Evolutionary conservation across 2,113 vertebrate genomes (phyloP).

Genomic region (Antechinus flavipes): DNA sequence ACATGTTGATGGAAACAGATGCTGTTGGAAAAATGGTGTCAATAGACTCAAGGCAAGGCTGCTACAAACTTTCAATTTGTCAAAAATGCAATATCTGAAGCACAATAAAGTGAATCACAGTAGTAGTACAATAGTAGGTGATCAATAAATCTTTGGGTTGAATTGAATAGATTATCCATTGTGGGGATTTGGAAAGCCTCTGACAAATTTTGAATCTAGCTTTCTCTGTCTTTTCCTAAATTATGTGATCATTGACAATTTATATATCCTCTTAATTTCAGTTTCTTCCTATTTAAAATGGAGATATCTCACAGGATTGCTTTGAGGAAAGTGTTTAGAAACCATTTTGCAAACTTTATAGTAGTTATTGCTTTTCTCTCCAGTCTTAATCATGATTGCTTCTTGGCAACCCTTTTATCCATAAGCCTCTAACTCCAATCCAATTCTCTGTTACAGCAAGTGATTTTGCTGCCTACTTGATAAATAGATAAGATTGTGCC

Average conservation of each 20-base stretch:
- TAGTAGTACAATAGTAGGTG: neutral
- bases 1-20: neutral
- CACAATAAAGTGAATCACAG: neutral
- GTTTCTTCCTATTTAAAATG: neutral
- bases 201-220: neutral
- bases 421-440: neutral
- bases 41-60: neutral
- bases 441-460: neutral
- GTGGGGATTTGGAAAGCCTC: neutral
- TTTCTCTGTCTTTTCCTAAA: too few relatives aligned
- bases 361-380: neutral
- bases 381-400: neutral
- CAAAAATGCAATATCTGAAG: neutral
- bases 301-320: neutral
- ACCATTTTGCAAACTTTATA: neutral
- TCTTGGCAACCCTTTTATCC: neutral
- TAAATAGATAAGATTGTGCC: neutral
- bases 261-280: neutral
- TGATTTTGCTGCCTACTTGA: neutral
- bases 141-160: neutral
- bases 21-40: neutral
- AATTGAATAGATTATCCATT: neutral
- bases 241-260: neutral
- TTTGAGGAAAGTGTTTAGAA: neutral
- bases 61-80: neutral